A percentile compares a stretch with the other conserved stretches of the same genome.
Evolutionary conservation across 2,888 invertebrate species (phyloP).

Genomic region (Anagyrus pseudococci): DNA sequence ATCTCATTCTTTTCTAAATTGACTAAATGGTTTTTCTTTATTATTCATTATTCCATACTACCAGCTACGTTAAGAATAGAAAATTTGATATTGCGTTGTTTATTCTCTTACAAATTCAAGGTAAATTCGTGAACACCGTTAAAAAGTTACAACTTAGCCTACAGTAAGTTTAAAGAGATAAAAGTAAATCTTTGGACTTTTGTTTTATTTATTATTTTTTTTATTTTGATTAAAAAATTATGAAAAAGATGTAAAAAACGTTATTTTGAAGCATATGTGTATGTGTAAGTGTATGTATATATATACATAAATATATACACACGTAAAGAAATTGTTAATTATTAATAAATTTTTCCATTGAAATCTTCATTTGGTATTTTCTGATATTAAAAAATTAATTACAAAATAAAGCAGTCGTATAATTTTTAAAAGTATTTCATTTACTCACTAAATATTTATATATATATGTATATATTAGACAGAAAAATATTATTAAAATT

Average conservation of each 20-base stretch:
- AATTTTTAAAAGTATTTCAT: conserved; percentile 28
- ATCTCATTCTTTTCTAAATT: conserved; percentile 34
- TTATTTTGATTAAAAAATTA: background rate
- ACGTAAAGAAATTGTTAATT: too few species aligned
- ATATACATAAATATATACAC: too few species aligned
- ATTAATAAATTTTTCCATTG: too few species aligned
- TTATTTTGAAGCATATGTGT: too few species aligned
- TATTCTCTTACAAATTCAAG: too few species aligned
- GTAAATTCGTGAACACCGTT: too few species aligned
- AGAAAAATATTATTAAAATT: conserved; percentile 1
- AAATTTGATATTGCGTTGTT: too few species aligned
- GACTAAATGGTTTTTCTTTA: conserved; percentile 29
- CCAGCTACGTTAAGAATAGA: too few species aligned
- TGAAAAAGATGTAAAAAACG: conserved; percentile 1
- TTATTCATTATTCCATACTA: conserved; percentile 17
- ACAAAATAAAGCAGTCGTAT: conserved; percentile 25
- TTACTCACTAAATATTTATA: background rate
- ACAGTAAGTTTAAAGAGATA: background rate
- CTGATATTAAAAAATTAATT: conserved; percentile 17
- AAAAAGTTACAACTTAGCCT: too few species aligned
- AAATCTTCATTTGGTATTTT: conserved; percentile 15
- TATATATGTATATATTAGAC: conserved; percentile 6
- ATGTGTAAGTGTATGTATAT: too few species aligned
- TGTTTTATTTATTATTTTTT: too few species aligned
- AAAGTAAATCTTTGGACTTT: background rate